Conservation (phyloP, 2,113 vertebrate species). For the Lontra canadensis region DNA sequence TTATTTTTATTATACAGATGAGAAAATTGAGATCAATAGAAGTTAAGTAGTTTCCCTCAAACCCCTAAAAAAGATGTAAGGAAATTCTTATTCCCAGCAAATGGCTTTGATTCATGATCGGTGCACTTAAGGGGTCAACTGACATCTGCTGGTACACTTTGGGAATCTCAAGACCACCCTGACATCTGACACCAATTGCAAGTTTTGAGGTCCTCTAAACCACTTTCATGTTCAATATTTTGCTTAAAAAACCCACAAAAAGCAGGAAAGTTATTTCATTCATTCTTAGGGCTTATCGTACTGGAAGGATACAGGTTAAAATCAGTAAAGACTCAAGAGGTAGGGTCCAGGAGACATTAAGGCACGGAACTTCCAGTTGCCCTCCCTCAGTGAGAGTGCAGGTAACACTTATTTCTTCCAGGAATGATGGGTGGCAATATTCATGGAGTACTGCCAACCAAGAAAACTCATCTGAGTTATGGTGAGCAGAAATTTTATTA, state of each 20-base stretch:
- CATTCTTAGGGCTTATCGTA: neutral
- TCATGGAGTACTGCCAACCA: neutral
- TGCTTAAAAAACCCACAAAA: neutral
- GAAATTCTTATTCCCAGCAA: neutral
- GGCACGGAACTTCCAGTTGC: rapidly evolving
- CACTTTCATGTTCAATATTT: neutral
- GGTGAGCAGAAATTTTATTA: neutral
- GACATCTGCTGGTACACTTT: neutral
- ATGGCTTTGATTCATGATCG: neutral
- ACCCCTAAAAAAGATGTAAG: neutral
- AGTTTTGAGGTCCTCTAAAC: neutral
- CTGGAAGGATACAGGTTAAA: neutral
- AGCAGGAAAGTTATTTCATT: neutral
- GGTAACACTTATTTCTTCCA: neutral
- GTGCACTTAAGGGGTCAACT: neutral
- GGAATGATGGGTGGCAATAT: too few relatives aligned
- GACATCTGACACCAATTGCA: neutral
- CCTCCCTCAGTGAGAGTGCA: neutral
- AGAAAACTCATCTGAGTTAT: neutral
- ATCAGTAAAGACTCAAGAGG: neutral
- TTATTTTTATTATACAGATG: neutral
- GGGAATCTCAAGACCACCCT: neutral
- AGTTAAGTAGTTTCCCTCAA: neutral
- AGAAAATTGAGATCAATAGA: neutral
- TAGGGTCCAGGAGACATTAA: neutral